Base-by-base conservation (phyloP, 2,113 vertebrate species). In the Parus major region DNA sequence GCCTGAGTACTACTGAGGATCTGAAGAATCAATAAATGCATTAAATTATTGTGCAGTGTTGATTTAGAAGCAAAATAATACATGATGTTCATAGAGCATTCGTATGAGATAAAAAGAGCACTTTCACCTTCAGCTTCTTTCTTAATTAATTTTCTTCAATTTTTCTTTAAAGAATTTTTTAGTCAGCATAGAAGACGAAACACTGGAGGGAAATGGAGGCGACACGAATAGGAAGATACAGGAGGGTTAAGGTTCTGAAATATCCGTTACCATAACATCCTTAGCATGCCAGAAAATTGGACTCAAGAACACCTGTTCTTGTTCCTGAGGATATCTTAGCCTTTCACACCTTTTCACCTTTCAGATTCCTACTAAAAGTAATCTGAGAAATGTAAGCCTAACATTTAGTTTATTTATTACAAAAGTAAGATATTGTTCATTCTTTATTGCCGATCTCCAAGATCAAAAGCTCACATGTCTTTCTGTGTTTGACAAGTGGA, bases 41-140 rank as follows among this genome's bases (percentile, higher is more conserved):
- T 86, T 71, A 47, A 84, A 84, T 82, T 57, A 55, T 79, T 88
- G 29, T 29, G 7, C 11, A 31, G 33, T 27, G 41, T 28, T 8
- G 2, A 57, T 60, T 55, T 88, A 68, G 57, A 57, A 33, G 61
- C 15, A 82, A 87, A 95, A 88, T 52, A 64, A 82, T 53, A 80
- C n/a, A 64, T 77, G 0, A 5, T 0, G 0, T 63, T 70, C 27
- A 36, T 13, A 28, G 24, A 81, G 19, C 4, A 29, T 56, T 49
- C 50, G 3, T 59, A 59, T 29, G 39, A 86, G 28, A 52, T 83
- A 55, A 88, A 94, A 85, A 39, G 10, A 82, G 2, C n/a, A 17
- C 5, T 44, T 90, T 47, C 11, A 42, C 36, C 14, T 82, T 86
- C 17, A 28, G 15, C 7, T 29, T 11, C 4, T 63, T 86, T 77